Percentiles rank a stretch among this genome's conserved stretches.
phyloP scores from a whole-genome alignment of 2,113 vertebrate genomes.

The Passer montanus region DNA sequence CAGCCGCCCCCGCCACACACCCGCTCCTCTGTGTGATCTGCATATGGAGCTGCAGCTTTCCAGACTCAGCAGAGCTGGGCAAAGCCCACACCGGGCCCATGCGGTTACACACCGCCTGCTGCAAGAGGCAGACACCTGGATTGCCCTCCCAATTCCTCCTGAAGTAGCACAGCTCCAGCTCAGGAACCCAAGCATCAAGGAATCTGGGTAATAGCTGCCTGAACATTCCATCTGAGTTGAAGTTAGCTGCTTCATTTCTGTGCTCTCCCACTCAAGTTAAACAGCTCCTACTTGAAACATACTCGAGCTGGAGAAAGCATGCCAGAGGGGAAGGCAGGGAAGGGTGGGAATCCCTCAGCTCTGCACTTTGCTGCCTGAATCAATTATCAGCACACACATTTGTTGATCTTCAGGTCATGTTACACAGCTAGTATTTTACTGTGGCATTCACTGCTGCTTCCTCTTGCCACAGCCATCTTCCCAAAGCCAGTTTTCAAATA shows the following conservation, averaged over 20 bases:
- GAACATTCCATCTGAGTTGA: fast-evolving
- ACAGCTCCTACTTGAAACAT: neutral
- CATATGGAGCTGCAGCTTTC: neutral
- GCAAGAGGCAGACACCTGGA: neutral
- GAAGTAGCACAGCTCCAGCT: neutral
- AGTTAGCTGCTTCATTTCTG: neutral
- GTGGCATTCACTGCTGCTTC: neutral
- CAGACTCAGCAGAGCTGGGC: neutral
- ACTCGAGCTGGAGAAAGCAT: neutral
- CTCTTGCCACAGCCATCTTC: neutral
- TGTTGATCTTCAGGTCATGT: neutral
- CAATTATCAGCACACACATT: neutral
- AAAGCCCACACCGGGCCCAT: fast-evolving
- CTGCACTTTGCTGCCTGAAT: neutral
- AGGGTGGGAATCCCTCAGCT: neutral
- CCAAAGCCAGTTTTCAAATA: neutral
- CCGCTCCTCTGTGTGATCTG: neutral
- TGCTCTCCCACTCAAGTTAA: neutral
- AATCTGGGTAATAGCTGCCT: neutral
- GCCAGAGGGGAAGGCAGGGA: neutral
- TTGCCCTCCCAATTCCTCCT: neutral
- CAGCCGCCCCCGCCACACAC: neutral
- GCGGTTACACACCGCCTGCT: fast-evolving
- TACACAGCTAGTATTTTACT: neutral
- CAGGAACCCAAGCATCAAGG: neutral